phyloP scores from a whole-genome alignment of 1,140 invertebrate genomes.

The Watersipora subatra region DNA sequence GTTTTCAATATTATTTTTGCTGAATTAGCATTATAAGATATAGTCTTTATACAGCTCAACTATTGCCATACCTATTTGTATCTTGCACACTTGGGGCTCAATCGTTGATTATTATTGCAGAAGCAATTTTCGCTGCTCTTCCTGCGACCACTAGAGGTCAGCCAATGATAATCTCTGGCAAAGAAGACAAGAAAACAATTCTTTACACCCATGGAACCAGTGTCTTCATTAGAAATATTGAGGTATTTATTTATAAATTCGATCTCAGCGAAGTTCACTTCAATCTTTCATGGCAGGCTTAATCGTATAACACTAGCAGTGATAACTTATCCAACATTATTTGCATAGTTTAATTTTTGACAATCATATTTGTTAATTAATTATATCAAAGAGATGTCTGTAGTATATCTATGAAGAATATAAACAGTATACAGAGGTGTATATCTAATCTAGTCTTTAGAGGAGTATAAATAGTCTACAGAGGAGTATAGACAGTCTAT shows the following conservation, averaged over 20 bases:
- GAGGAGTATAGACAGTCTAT: no score
- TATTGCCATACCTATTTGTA: no score
- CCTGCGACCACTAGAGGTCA: conserved; percentile 82
- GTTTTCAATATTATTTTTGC: no score
- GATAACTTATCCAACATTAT: background rate
- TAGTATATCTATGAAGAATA: no score
- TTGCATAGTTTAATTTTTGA: background rate
- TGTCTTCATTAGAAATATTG: conserved; percentile 91
- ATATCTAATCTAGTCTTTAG: no score
- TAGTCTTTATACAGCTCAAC: no score
- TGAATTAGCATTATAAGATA: no score
- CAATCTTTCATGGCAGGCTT: background rate
- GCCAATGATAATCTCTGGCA: conserved; percentile 78
- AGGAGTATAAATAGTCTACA: no score
- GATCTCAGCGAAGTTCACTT: background rate
- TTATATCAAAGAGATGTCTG: background rate
- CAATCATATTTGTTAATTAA: background rate
- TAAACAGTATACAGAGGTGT: no score
- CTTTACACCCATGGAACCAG: conserved; percentile 94
- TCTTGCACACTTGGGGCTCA: no score
- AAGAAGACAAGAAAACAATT: conserved; percentile 94
- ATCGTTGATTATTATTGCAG: conserved; percentile 20
- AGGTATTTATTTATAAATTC: conserved; percentile 58
- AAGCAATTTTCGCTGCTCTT: conserved; percentile 61
- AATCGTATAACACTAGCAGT: background rate